Evolutionary conservation across 2,113 vertebrate genomes (phyloP).

Genomic region (Notarius lentiginosus): DNA sequence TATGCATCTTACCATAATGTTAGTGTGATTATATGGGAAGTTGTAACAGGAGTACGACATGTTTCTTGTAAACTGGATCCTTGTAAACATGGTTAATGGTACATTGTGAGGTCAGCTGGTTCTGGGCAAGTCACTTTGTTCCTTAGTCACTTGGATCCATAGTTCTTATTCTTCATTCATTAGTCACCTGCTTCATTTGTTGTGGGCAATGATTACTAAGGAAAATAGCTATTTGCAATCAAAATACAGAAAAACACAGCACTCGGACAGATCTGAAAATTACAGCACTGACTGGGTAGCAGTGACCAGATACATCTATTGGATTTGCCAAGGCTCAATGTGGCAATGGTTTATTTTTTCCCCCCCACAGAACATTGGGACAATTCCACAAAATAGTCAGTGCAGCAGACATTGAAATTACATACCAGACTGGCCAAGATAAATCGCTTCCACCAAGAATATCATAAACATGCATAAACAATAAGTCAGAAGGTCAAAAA

Average conservation of each 20-base stretch:
- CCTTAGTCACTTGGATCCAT: not conserved
- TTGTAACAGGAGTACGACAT: not conserved
- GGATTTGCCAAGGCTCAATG: constrained; percentile 34
- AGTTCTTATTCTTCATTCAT: constrained; percentile 8
- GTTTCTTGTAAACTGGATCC: not conserved
- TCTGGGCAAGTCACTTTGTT: not conserved
- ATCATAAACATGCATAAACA: constrained; percentile 55
- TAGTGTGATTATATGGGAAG: not conserved
- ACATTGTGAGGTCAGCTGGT: not conserved
- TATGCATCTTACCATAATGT: not conserved
- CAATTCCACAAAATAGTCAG: constrained; percentile 56
- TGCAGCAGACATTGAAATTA: constrained; percentile 73
- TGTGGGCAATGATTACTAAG: not conserved
- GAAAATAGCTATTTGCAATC: not conserved
- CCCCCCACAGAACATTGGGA: constrained; percentile 43
- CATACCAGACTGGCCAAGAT: constrained; percentile 66
- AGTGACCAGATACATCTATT: not conserved
- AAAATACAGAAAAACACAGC: constrained; percentile 7
- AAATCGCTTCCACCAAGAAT: constrained; percentile 66
- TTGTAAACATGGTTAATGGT: not conserved
- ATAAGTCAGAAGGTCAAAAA: constrained; percentile 48
- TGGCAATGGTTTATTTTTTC: constrained; percentile 26
- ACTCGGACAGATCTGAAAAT: constrained; percentile 25
- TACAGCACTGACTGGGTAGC: constrained; percentile 14
- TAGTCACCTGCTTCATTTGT: constrained; percentile 9